Base-by-base conservation (phyloP, 2,797 vertebrate genomes). In the Girardinus metallicus region DNA sequence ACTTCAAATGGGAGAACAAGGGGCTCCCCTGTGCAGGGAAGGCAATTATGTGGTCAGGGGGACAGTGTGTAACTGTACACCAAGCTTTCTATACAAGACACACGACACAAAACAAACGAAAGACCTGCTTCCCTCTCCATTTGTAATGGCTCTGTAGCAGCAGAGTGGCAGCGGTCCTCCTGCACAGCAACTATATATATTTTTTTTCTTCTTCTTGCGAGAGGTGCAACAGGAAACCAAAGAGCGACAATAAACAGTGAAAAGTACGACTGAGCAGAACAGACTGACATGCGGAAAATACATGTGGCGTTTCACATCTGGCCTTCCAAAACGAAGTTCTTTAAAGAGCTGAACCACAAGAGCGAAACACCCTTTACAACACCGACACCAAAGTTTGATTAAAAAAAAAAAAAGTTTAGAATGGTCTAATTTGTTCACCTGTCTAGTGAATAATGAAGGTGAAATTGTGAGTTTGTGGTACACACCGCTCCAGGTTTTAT, bases 1-100 rank as follows among this genome's bases (percentile, higher is more conserved):
- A 79, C 91, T 87, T 91, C 85, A 91, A 89, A 93, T 90, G 89
- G 86, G 92, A 92, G 49, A 91, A 89, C 88, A 89, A 86, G 87
- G 78, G 82, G 83, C 88, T 95, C 91, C 92, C 92, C 78, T 74
- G 85, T 75, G 91, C 80, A 68, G 86, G 78, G 83, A 81, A 92
- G 89, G 88, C 88, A 93, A 93, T 94, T 92, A 92, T 87, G 86
- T 86, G 81, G 85, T 86, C 57, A 62, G 57, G 29, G 57, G 29
- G 29, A 62, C 86, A 87, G 89, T 90, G 90, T 91, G 88, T 86
- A 82, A 86, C 81, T 87, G 85, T 82, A 93, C 86, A 89, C 89
- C 85, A 89, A 84, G 86, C 86, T 91, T 91, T 87, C 82, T 82
- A 87, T 85, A 83, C 83, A 76, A 78, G 75, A 83, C 36, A 81